Evolutionary conservation across 2,113 vertebrate species (phyloP), one percentile per base, ranked within the genome.

Genomic region (Catharus minimus): DNA sequence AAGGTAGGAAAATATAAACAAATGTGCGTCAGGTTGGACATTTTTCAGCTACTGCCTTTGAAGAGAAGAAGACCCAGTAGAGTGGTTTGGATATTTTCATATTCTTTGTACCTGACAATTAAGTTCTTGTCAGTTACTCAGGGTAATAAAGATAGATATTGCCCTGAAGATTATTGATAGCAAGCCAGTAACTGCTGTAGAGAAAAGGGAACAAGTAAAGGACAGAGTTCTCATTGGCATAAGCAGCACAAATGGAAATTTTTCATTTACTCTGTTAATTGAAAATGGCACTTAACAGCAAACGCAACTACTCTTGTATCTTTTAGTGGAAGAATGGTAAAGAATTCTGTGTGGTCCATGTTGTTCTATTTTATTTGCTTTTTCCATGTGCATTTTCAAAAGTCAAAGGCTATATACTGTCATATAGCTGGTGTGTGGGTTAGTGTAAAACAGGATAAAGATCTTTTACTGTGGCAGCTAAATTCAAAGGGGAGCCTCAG

Each of bases 391-490:
- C 18, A 43, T 78, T 72, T 78, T 67, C 30, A 57, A 11, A 39
- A 72, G 20, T 52, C 27, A 44, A 22, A 44, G 32, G 18, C 3
- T 67, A 9, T 32, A 7, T 5, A 10, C 0, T 0, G 1, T 61
- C 28, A 43, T 19, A 15, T 1, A 66, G 11, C 47, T 66, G 41
- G 20, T 38, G 47, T 46, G 21, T 43, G 44, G 12, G 47, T 41
- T 79, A 39, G 2, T 5, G 9, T 36, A 64, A 82, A 82, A 71
- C 13, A 56, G 44, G 23, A 60, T 46, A 52, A 85, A 56, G 19
- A 73, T 7, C 23, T 82, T 20, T 49, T 64, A 13, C 53, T 64
- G 10, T 23, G 46, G 26, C 14, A 68, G 50, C 24, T 22, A 66
- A 62, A 53, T 49, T 13, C 38, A 19, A 47, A 53, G n/a, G 12